These are phyloP conservation scores for Melieria picta DNA, from an alignment of 2,888 invertebrate genomes.

Conservation along the genomic window DNA sequence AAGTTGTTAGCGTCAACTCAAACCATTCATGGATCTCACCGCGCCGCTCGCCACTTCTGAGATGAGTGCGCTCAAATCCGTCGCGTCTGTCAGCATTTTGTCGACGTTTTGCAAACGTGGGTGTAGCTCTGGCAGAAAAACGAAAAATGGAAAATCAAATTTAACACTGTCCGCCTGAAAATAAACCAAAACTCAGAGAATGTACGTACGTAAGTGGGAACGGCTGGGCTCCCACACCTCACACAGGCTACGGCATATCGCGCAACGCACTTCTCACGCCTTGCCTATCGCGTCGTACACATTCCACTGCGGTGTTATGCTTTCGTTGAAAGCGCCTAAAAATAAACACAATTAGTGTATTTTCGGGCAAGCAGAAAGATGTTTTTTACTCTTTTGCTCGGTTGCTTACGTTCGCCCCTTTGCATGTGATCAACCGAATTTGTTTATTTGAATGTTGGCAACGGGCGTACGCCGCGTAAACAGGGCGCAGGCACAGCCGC, in stretches of 20 bases:
- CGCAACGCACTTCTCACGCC: neutral
- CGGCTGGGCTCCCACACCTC: neutral
- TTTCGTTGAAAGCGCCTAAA: slow-evolving; percentile 31
- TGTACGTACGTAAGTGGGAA: slow-evolving; percentile 17
- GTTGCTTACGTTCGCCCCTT: slow-evolving; percentile 18
- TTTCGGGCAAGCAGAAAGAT: slow-evolving; percentile 18
- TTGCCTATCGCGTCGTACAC: slow-evolving; percentile 14
- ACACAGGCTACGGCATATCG: too few relatives aligned
- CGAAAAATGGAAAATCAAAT: too few relatives aligned
- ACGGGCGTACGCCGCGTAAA: slow-evolving; percentile 19
- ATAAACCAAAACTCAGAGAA: slow-evolving; percentile 11
- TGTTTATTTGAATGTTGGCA: slow-evolving; percentile 14
- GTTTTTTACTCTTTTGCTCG: slow-evolving; percentile 23
- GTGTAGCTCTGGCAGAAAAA: too few relatives aligned
- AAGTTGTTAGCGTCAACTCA: too few relatives aligned
- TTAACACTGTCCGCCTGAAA: neutral
- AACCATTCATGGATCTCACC: too few relatives aligned
- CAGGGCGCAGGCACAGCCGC: neutral
- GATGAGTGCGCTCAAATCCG: too few relatives aligned
- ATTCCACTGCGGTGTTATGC: slow-evolving; percentile 23
- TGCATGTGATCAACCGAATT: slow-evolving; percentile 36
- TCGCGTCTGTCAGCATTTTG: too few relatives aligned
- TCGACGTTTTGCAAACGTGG: too few relatives aligned
- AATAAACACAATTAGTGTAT: slow-evolving; percentile 35
- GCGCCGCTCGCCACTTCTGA: too few relatives aligned